A percentile compares a stretch with the other conserved stretches of the same genome.
Evolutionary conservation across 1,140 invertebrate species (phyloP).

Genomic region (Tenebrio molitor): DNA sequence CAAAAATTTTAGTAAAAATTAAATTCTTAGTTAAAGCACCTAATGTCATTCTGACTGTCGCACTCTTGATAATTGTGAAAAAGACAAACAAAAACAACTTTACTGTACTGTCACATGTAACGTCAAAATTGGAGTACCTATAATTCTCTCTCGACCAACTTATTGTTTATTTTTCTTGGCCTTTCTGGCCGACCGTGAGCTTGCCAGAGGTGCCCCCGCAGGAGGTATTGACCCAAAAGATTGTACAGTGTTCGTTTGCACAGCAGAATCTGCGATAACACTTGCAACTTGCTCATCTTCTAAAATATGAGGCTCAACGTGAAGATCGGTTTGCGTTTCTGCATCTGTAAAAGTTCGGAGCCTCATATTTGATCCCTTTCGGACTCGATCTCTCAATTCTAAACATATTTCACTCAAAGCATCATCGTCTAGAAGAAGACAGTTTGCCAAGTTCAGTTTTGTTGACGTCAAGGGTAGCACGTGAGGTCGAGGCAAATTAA

Average conservation of each 20-base stretch:
- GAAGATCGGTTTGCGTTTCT: slow-evolving; percentile 6
- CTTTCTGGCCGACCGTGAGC: too few species aligned
- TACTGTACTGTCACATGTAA: too few species aligned
- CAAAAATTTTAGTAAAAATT: neutral
- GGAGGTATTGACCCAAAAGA: too few species aligned
- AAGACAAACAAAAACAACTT: neutral
- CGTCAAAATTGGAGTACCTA: too few species aligned
- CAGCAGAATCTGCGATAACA: neutral
- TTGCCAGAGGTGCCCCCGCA: too few species aligned
- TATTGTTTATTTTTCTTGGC: too few species aligned
- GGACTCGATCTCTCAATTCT: neutral
- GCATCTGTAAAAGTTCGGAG: neutral
- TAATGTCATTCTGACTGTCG: neutral
- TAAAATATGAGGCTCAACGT: slow-evolving; percentile 18
- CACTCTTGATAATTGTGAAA: neutral
- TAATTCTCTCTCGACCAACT: too few species aligned
- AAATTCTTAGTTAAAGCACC: neutral
- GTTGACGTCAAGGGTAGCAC: too few species aligned
- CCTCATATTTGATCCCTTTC: neutral
- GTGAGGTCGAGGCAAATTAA: slow-evolving; percentile 13
- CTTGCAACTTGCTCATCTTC: slow-evolving; percentile 20
- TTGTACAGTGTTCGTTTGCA: neutral
- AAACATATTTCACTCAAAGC: slow-evolving; percentile 6
- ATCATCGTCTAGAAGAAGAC: slow-evolving; percentile 21
- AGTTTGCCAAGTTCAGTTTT: slow-evolving; percentile 14